Evolutionary conservation across 1,140 invertebrate genomes (phyloP), one percentile per base, ranked within the genome.

Genomic region (Zeugodacus cucurbitae): DNA sequence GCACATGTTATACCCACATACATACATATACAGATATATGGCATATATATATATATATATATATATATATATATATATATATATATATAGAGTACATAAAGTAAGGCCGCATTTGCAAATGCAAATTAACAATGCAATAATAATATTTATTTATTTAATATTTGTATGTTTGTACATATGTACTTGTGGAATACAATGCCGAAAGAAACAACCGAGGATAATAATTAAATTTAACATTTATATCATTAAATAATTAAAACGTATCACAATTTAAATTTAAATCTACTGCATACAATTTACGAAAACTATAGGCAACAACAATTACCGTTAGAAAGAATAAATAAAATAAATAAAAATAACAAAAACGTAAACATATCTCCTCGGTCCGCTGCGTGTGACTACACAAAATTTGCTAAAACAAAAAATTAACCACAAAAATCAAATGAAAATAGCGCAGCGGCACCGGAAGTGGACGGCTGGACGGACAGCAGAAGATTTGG

Each of bases 201-300:
- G 41, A 82, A 82, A 22, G 48, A 82, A 82, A 82, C 41, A 82
- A 82, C 74, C 74, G 74, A 82, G 17, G 74, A 82, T 82, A 82
- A 82, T 82, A 82, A 82, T 82, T 48, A 82, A 37, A 82, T 29
- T 82, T 82, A 62, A 62, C n/a, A 62, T 2, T 10, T 20, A 17
- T 7, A 14, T 41, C 48, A 48, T 48, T 20, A 17, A 20, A 14
- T 41, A 82, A 48, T 48, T 17, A 78, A 82, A 82, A 82, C 3
- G 44, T 48, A 82, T 29, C 41, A 82, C 34, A 82, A n/a, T n/a
- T n/a, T n/a, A n/a, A n/a, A n/a, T 82, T 82, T 82, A 82, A 11
- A 48, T 48, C 48, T 82, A 82, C 26, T 82, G 34, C 67, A 74
- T 34, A 74, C 17, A 74, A 41, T 37, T 26, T 48, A 82, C 67